Base-by-base conservation (phyloP, 2,888 invertebrate genomes). In the Trachelus iudaicus region DNA sequence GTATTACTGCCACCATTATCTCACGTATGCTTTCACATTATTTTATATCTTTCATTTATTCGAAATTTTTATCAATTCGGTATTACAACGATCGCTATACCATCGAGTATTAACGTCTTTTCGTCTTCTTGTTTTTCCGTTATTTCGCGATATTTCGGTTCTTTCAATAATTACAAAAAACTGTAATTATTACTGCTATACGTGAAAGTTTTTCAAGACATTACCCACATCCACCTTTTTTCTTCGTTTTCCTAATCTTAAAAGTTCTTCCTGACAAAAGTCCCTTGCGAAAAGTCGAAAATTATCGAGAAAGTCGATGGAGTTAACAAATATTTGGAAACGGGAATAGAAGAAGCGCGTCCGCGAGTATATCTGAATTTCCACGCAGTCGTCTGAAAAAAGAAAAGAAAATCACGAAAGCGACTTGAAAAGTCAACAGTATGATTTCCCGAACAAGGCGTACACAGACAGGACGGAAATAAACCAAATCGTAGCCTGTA, bases 401-500 rank as follows among this genome's bases (percentile, higher is more conserved):
- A 76, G n/a, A 74, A 76, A 78, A 79, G 34, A 73, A 56, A 56
- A 71, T 77, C 75, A 75, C 56, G 80, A 80, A 56, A 56, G 56
- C 56, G 23, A 56, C 23, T 23, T 23, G 56, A 56, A 9, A 15
- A 77, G 78, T 80, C 77, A 79, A 79, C 79, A 76, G 40, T 69
- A 79, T 69, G 73, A 79, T 69, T 40, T 56, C 56, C 0, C 56
- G 56, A 56, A 9, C 23, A 56, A 56, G 23, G 56, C 23, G 56
- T 56, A 56, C 9, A 23, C 23, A 56, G 56, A 56, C 56, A 56
- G 76, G 79, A 81, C 79, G 84, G 83, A 71, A 82, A 82, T 80
- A 87, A 87, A 87, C 86, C 87, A 87, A 89, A 88, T 87, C 83
- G 79, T 85, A 86, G 84, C 85, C 82, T 88, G 87, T 88, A 87